phyloP scores from a whole-genome alignment of 2,113 vertebrate species.

The Meles meles region DNA sequence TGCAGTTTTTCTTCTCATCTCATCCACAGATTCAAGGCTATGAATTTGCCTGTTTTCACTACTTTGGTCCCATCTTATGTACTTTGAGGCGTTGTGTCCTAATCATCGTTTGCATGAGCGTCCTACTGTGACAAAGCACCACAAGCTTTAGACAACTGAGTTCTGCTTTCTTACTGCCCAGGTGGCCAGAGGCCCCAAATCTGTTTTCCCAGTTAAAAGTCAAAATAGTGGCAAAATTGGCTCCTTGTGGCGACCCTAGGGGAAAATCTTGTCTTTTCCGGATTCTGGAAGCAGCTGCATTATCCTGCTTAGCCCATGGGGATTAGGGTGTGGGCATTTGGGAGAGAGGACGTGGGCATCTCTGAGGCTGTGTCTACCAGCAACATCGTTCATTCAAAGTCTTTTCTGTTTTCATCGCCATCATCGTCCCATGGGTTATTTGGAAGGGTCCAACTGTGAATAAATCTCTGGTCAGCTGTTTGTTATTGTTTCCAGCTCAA shows the following conservation, averaged over 20 bases:
- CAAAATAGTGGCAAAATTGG: not conserved
- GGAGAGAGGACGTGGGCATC: not conserved
- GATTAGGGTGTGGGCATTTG: not conserved
- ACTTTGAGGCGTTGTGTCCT: not conserved
- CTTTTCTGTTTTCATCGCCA: accelerated
- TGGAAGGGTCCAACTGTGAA: not conserved
- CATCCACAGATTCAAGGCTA: not conserved
- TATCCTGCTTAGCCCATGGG: not conserved
- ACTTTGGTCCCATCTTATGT: not conserved
- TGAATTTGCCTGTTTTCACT: not conserved
- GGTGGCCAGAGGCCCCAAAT: not conserved
- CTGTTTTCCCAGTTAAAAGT: not conserved
- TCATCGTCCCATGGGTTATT: no score
- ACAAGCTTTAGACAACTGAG: no score
- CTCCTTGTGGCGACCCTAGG: not conserved
- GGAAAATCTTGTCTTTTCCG: not conserved
- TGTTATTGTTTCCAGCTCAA: accelerated
- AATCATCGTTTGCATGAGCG: not conserved
- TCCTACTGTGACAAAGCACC: not conserved
- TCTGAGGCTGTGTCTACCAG: not conserved
- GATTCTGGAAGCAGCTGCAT: not conserved
- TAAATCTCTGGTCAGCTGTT: accelerated
- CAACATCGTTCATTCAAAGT: not conserved
- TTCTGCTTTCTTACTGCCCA: not conserved
- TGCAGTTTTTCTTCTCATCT: not conserved